Evolutionary conservation across 2,113 vertebrate genomes (phyloP), one percentile per base, ranked within the genome.

Genomic region (Melierax canorus): DNA sequence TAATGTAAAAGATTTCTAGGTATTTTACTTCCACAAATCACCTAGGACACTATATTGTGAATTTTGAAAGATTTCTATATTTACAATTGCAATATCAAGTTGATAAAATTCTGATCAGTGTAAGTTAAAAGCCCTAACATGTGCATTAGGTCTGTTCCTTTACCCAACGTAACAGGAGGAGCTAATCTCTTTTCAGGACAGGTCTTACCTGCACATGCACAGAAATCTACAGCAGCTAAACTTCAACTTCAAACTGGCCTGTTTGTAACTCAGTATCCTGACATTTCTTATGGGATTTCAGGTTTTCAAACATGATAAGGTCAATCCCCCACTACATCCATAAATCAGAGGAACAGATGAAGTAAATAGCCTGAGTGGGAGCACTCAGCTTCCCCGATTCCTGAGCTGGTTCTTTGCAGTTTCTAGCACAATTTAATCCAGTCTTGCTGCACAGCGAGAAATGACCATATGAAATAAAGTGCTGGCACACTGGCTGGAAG

Each of bases 261-360:
- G 24, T 69, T 83, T 62, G 13, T 69, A 79, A 45, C 50, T 94
- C 43, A 60, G 7, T 17, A 43, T 82, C 38, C 38, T 55, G 32
- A 67, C 12, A 74, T 63, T 86, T 90, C 63, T 34, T 30, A n/a
- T 1, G 7, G 18, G 29, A 69, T 90, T 90, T 83, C 2, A 7
- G 41, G 36, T 87, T 95, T 94, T 95, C 84, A 85, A 73, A 85
- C 39, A 72, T 15, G 19, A 32, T 45, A 75, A 87, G 34, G 27
- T 92, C 84, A 82, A 60, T 88, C 20, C 15, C 39, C 29, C 26
- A 53, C 23, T 56, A 53, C 32, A 30, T 32, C 46, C 58, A 83
- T 43, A 82, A 74, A 90, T 53, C 59, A 86, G 67, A 76, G 66
- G 36, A 83, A 39, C 6, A 80, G 9, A 55, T 15, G 18, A 73